Conservation (phyloP, 2,888 invertebrate species). For the Ariolimax columbianus region DNA sequence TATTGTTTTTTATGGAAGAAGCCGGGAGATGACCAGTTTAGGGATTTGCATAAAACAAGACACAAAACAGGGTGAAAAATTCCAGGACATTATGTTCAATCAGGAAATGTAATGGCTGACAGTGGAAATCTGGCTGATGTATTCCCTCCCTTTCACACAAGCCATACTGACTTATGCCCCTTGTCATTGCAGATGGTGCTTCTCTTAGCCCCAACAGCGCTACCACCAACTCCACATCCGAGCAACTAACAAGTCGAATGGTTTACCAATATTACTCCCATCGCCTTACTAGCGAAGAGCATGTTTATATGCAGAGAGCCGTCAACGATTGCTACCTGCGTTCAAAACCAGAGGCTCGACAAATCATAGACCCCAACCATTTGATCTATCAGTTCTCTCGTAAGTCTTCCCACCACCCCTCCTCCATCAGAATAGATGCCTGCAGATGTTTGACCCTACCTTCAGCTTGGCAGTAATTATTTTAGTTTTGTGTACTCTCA, state of each 20-base stretch:
- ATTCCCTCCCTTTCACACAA: not conserved
- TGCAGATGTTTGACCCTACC: slow-evolving; percentile 18
- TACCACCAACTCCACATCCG: slow-evolving; percentile 46
- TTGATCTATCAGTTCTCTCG: slow-evolving; percentile 75
- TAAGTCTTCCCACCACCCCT: slow-evolving; percentile 62
- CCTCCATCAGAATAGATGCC: slow-evolving; percentile 27
- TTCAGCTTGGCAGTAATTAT: slow-evolving; percentile 27
- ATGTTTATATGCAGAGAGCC: slow-evolving; percentile 73
- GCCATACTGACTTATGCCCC: slow-evolving; percentile 46
- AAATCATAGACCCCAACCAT: slow-evolving; percentile 69
- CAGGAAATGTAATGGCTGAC: slow-evolving; percentile 1
- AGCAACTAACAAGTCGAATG: slow-evolving; percentile 74
- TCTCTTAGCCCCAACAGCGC: slow-evolving; percentile 33
- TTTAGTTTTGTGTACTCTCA: not conserved
- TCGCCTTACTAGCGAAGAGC: slow-evolving; percentile 72
- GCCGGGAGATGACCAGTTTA: not conserved
- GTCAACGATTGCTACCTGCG: slow-evolving; percentile 71
- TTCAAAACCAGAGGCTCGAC: slow-evolving; percentile 67
- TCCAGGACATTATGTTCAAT: not conserved
- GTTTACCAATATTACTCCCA: slow-evolving; percentile 75
- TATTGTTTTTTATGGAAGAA: not conserved
- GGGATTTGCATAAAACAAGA: not conserved
- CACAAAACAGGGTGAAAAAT: not conserved
- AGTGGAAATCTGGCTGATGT: not conserved
- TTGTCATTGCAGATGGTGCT: slow-evolving; percentile 53